Conservation (phyloP, 2,797 vertebrate genomes). For the Esox lucius region DNA sequence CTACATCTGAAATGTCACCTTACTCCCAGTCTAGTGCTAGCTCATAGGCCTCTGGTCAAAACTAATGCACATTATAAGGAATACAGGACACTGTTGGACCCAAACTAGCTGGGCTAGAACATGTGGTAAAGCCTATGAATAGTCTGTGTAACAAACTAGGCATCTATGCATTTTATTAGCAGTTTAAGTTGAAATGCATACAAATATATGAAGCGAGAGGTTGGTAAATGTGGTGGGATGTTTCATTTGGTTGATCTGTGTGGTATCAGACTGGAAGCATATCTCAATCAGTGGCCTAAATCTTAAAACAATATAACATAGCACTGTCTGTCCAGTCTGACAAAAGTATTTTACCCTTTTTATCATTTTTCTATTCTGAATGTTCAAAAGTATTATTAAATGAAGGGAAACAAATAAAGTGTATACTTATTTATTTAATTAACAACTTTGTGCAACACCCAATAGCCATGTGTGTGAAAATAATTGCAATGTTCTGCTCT, state of each 20-base stretch:
- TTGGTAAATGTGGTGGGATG: not conserved
- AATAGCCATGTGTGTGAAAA: too few species aligned
- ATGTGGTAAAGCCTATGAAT: not conserved
- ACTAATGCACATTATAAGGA: not conserved
- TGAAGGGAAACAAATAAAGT: too few species aligned
- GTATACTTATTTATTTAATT: too few species aligned
- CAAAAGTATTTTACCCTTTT: too few species aligned
- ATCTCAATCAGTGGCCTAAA: not conserved
- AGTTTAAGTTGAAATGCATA: not conserved
- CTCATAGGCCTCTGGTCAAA: not conserved
- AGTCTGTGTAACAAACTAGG: not conserved
- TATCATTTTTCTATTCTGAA: too few species aligned
- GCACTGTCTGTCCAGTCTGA: not conserved
- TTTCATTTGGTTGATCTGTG: constrained; percentile 27
- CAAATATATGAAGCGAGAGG: not conserved
- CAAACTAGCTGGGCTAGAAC: not conserved
- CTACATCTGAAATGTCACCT: not conserved
- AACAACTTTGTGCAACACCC: too few species aligned
- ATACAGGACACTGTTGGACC: not conserved
- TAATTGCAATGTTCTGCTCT: too few species aligned
- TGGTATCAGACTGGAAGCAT: not conserved
- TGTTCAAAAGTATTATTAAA: too few species aligned
- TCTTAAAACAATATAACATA: constrained; percentile 4
- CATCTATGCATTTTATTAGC: not conserved
- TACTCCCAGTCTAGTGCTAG: not conserved